Evolutionary conservation across 2,797 vertebrate genomes (phyloP), one percentile per base, ranked within the genome.

Genomic region (Rhinichthys osculus): DNA sequence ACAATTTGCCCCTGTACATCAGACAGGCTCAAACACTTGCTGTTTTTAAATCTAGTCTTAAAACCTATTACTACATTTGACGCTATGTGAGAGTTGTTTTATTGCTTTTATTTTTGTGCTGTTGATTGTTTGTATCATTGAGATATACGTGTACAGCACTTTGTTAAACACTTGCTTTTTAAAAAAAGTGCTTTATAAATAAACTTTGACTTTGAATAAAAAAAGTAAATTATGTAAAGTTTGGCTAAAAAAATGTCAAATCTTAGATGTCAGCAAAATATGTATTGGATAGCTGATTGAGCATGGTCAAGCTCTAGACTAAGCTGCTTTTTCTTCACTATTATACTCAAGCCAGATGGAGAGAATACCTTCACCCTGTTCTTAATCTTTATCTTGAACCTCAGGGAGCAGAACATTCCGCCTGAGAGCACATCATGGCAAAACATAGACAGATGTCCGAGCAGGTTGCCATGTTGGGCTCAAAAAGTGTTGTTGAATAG

Each of bases 361-460:
- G 13, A 73, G 82, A 87, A 83, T 72, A 33, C 64, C 78, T 83
- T 90, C 76, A 40, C 21, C 47, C 33, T 71, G 44, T 50, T 57
- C 40, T 10, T 76, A 66, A 81, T 87, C 57, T 38, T 87, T 85
- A 71, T 87, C 83, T 77, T 52, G 72, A 85, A 78, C 79, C 70
- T 85, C 85, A 62, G 27, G 82, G 79, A 79, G 66, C 40, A 78
- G 85, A 87, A 64, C 57, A 81, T 90, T 87, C 62, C 40, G 64
- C 84, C 54, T 83, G 72, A 78, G 86, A 80, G 62, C 81, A 89
- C 57, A 84, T 76, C 54, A 70, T 84, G 14, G 50, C 78, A 76
- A 84, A 89, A 89, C 69, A 85, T 33, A 73, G 64, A 71, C 81
- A 86, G 50, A 73, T 82, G 50, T 82, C 67, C 70, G 35, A 62